These are phyloP conservation scores for Chrosomus eos DNA, from an alignment of 2,797 vertebrate genomes.

Conservation along the genomic window DNA sequence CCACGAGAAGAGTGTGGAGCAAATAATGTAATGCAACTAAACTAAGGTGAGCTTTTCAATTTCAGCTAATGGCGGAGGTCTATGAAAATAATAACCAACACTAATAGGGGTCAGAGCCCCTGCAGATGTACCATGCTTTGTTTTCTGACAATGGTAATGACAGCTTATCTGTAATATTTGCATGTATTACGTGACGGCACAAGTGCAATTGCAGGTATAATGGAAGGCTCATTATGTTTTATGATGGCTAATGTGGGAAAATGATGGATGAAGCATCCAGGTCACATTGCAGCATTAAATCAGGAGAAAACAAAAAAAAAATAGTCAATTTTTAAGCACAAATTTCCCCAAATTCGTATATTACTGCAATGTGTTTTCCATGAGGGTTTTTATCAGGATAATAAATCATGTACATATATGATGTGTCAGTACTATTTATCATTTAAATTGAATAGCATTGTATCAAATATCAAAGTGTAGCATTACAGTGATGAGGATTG, in stretches of 20 bases:
- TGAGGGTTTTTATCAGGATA: neutral
- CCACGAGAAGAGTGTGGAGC: neutral
- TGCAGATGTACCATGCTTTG: neutral
- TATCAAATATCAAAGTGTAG: neutral
- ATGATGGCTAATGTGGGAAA: neutral
- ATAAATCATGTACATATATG: neutral
- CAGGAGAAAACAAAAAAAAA: neutral
- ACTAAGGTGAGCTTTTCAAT: slow-evolving; percentile 1
- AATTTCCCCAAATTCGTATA: too few species aligned
- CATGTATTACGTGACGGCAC: neutral
- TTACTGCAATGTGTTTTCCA: neutral
- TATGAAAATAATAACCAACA: neutral
- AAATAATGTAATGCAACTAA: neutral
- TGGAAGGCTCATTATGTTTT: neutral
- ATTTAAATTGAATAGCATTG: neutral
- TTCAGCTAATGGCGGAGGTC: neutral
- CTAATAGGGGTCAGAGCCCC: neutral
- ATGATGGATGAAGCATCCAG: neutral
- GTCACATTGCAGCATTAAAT: neutral
- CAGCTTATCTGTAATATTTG: neutral
- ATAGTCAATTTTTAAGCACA: too few species aligned
- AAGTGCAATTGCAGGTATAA: neutral
- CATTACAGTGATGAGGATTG: neutral
- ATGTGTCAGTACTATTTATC: neutral
- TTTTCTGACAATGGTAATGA: slow-evolving; percentile 10